Evolutionary conservation across 2,113 vertebrate species (phyloP).

Genomic region (Pycnonotus jocosus): DNA sequence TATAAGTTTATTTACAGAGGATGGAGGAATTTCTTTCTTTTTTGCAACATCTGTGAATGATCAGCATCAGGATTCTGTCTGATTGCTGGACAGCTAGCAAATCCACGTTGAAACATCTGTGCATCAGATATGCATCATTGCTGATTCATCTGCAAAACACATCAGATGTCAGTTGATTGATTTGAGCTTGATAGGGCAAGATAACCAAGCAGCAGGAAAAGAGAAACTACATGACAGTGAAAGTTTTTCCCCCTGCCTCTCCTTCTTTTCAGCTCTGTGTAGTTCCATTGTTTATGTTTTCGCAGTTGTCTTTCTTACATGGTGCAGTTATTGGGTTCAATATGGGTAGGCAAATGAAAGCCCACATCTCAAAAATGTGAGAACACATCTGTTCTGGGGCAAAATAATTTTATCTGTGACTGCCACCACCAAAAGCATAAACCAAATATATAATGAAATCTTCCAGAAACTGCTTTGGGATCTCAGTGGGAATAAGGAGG

Average conservation of each 20-base stretch:
- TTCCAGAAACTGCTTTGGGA: background rate
- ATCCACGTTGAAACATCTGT: conserved; percentile 46
- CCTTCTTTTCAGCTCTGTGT: background rate
- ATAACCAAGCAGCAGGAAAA: background rate
- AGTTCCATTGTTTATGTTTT: background rate
- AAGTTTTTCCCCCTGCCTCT: background rate
- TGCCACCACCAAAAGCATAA: background rate
- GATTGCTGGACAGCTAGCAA: conserved; percentile 25
- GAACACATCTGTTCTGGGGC: background rate
- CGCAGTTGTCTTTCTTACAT: background rate
- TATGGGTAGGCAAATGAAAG: background rate
- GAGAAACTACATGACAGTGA: background rate
- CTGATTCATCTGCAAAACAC: conserved; percentile 4
- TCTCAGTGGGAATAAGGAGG: background rate
- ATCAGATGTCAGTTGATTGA: conserved; percentile 1
- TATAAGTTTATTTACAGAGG: background rate
- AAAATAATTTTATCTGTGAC: background rate
- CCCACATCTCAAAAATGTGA: background rate
- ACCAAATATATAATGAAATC: background rate
- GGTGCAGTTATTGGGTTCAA: background rate
- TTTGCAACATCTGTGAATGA: conserved; percentile 10
- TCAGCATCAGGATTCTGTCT: conserved; percentile 4
- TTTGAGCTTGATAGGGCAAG: background rate
- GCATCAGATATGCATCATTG: background rate
- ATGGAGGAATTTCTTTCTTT: background rate